These are phyloP conservation scores for Drosophila nebulosa DNA, from an alignment of 1,140 invertebrate species.

Conservation along the genomic window DNA sequence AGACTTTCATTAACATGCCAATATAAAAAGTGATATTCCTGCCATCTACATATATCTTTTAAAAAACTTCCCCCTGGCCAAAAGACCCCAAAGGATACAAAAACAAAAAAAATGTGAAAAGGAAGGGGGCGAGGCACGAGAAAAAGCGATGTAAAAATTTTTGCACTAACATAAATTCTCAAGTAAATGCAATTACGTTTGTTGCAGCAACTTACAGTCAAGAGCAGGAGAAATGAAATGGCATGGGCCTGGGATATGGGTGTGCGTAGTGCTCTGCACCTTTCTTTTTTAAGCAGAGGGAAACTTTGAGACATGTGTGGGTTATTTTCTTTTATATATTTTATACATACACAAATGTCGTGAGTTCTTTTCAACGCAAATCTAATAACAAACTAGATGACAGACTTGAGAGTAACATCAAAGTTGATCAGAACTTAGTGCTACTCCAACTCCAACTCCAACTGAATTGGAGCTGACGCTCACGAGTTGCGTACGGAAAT, in stretches of 20 bases:
- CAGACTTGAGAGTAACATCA: slow-evolving; percentile 47
- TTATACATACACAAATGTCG: slow-evolving; percentile 26
- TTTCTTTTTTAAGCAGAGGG: background rate
- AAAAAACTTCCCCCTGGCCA: background rate
- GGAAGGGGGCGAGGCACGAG: slow-evolving; percentile 1
- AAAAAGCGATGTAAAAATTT: slow-evolving; percentile 27
- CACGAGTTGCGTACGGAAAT: background rate
- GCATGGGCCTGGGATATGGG: background rate
- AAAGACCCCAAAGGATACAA: background rate
- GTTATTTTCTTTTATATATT: background rate
- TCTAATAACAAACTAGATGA: slow-evolving; percentile 62
- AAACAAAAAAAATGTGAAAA: slow-evolving; percentile 25
- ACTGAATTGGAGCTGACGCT: slow-evolving; percentile 32
- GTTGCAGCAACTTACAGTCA: slow-evolving; percentile 40
- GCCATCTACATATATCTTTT: background rate
- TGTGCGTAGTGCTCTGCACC: background rate
- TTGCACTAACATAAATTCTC: slow-evolving; percentile 61
- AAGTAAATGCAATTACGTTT: slow-evolving; percentile 72
- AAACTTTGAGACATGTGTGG: background rate
- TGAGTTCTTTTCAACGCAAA: slow-evolving; percentile 44
- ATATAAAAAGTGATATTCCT: no score
- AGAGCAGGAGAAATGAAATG: background rate
- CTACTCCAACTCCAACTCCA: slow-evolving; percentile 11
- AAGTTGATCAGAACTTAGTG: slow-evolving; percentile 30
- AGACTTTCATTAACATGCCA: background rate